phyloP scores from a whole-genome alignment of 2,113 vertebrate species.

The Dermatemys mawii region DNA sequence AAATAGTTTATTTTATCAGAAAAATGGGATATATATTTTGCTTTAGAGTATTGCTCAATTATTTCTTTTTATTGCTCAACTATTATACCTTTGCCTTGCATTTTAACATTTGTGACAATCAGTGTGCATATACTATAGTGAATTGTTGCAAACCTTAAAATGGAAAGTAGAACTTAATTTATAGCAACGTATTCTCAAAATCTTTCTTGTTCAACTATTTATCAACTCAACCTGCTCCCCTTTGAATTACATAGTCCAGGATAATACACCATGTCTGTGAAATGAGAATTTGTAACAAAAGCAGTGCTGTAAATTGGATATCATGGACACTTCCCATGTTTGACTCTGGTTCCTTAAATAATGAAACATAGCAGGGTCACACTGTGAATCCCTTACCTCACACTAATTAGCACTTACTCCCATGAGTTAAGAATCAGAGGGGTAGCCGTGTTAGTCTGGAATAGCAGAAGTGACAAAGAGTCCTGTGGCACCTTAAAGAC shows the following conservation, averaged over 20 bases:
- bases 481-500: no score
- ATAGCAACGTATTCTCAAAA: background rate
- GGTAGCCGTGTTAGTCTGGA: no score
- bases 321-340: background rate
- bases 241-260: background rate
- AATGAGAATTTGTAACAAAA: background rate
- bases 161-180: background rate
- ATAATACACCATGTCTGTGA: background rate
- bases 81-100: background rate
- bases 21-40: background rate
- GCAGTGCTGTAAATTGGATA: background rate
- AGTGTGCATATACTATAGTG: accelerated
- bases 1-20: background rate
- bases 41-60: background rate
- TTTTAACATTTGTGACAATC: background rate
- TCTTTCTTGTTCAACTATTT: background rate
- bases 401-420: background rate
- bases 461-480: no score
- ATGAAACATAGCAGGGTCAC: background rate
- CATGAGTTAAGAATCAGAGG: background rate
- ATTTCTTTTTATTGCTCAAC: background rate
- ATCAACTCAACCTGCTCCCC: background rate
- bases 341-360: background rate
- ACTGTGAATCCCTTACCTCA: background rate
- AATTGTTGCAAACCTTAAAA: background rate